Conservation (phyloP, 92 coral and sea anemone species). For the Pocillopora meandrina region DNA sequence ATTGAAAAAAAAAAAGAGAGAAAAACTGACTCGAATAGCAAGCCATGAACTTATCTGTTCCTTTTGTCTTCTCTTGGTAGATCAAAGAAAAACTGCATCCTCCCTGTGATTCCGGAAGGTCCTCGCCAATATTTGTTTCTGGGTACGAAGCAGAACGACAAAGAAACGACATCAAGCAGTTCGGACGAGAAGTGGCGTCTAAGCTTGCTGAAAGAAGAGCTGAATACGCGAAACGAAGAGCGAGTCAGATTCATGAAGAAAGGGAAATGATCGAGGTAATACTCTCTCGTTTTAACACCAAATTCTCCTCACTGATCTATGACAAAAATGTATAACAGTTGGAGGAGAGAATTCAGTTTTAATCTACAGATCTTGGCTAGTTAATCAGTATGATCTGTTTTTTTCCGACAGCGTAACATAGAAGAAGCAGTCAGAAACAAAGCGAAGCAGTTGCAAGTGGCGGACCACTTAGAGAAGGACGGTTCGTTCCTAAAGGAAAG, state of each 20-base stretch:
- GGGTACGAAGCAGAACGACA: conserved; percentile 97
- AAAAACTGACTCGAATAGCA: too few species aligned
- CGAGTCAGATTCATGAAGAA: conserved; percentile 66
- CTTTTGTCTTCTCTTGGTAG: background rate
- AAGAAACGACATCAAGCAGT: conserved; percentile 70
- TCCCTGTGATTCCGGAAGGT: conserved; percentile 58
- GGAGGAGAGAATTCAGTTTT: too few species aligned
- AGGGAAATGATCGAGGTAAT: conserved; percentile 71
- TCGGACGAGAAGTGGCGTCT: conserved; percentile 79
- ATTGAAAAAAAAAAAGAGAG: too few species aligned
- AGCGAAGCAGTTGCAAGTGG: conserved; percentile 70
- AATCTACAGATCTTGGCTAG: too few species aligned
- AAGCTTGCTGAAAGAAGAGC: conserved; percentile 87
- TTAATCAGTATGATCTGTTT: background rate
- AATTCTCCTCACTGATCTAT: too few species aligned
- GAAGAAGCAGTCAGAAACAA: conserved; percentile 75
- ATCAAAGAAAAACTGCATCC: conserved; percentile 64
- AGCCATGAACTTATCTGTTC: too few species aligned
- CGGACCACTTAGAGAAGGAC: conserved; percentile 78
- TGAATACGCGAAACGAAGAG: conserved; percentile 57
- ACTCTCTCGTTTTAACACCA: too few species aligned
- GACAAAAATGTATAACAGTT: too few species aligned
- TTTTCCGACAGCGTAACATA: conserved; percentile 62
- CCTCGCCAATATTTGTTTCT: conserved; percentile 76
- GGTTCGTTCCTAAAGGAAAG: conserved; percentile 57